Conservation (phyloP, 2,888 invertebrate species). For the Pammene aurita region DNA sequence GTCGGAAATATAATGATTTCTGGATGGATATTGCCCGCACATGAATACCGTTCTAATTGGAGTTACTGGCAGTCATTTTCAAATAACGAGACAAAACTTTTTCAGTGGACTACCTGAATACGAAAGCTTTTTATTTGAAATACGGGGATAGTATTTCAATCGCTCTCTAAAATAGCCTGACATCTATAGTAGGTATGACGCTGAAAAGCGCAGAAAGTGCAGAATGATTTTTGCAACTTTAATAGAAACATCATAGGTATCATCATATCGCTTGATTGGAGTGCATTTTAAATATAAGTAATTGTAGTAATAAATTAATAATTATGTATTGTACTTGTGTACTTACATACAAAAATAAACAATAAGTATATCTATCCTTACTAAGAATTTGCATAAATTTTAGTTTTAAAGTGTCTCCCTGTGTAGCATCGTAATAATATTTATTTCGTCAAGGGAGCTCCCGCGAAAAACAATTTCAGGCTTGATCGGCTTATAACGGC, state of each 20-base stretch:
- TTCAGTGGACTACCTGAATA: constrained; percentile 27
- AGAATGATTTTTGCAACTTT: not conserved
- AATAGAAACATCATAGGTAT: too few species aligned
- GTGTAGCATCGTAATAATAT: not conserved
- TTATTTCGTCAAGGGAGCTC: constrained; percentile 19
- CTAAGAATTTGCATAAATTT: too few species aligned
- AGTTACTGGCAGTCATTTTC: constrained; percentile 35
- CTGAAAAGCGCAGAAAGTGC: not conserved
- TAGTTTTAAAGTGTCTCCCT: too few species aligned
- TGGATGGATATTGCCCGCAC: constrained; percentile 22
- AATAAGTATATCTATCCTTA: too few species aligned
- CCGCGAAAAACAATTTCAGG: constrained; percentile 41
- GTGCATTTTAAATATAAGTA: too few species aligned
- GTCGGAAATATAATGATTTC: constrained; percentile 34
- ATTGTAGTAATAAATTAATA: too few species aligned
- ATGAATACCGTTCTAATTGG: constrained; percentile 18
- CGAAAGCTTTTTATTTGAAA: constrained; percentile 33
- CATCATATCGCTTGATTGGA: too few species aligned
- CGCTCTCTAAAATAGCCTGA: constrained; percentile 20
- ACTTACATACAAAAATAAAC: too few species aligned
- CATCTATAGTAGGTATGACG: constrained; percentile 19
- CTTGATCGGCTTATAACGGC: constrained; percentile 39
- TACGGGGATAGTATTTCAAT: constrained; percentile 20
- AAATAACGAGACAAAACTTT: constrained; percentile 33
- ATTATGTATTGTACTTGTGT: too few species aligned